Evolutionary conservation across 2,113 vertebrate genomes (phyloP).

Genomic region (Edolisoma coerulescens): DNA sequence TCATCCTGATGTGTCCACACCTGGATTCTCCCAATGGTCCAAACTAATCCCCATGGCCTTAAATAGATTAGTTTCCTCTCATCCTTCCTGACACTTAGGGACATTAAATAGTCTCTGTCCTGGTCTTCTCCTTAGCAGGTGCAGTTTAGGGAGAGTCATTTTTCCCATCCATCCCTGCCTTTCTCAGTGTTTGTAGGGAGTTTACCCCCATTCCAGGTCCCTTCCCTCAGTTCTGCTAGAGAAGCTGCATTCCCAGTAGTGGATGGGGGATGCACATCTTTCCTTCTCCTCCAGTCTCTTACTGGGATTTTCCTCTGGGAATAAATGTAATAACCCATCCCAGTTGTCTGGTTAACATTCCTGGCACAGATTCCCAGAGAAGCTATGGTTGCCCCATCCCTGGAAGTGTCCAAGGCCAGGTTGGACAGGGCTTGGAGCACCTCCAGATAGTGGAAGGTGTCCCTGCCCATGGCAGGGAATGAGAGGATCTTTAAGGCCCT

Average conservation of each 20-base stretch:
- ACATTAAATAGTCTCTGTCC: background rate
- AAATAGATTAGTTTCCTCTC: background rate
- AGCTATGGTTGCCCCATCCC: background rate
- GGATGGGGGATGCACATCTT: background rate
- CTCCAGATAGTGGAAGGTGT: background rate
- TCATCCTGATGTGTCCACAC: rapidly evolving
- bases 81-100: rapidly evolving
- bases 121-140: background rate
- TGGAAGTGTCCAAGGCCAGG: background rate
- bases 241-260: background rate
- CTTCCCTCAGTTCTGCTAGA: background rate
- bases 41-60: background rate
- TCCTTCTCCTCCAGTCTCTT: background rate
- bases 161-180: background rate
- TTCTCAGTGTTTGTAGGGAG: background rate
- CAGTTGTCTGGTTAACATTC: background rate
- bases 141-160: background rate
- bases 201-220: background rate
- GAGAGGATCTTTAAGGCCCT: background rate
- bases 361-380: background rate
- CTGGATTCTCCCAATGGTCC: rapidly evolving
- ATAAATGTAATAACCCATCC: background rate
- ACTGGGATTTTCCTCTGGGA: background rate
- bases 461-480: background rate
- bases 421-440: rapidly evolving